A percentile compares a stretch with the other conserved stretches of the same genome.
These are phyloP conservation scores for Caenorhabditis sp. DNA, from an alignment of 2,888 invertebrate species.

Conservation along the genomic window DNA sequence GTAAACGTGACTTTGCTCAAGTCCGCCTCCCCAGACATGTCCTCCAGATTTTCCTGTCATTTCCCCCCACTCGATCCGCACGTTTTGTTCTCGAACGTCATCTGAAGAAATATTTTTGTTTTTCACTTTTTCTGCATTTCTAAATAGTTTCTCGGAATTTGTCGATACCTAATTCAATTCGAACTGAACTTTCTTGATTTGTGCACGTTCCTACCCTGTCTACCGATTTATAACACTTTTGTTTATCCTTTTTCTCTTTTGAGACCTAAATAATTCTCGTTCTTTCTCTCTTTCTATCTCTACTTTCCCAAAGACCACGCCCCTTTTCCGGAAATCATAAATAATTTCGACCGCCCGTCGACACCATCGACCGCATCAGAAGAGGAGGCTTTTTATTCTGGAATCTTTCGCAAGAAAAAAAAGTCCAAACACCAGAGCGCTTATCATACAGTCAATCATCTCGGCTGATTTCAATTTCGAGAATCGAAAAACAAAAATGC, in stretches of 20 bases:
- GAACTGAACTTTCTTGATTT: conserved; percentile 6
- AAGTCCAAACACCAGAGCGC: conserved; percentile 40
- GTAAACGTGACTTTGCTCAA: conserved; percentile 1
- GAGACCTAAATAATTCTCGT: background rate
- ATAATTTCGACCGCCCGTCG: conserved; percentile 47
- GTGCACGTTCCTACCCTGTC: conserved; percentile 5
- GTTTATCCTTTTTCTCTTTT: conserved; percentile 9
- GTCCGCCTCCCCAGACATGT: background rate
- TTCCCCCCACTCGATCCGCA: background rate
- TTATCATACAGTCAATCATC: conserved; percentile 26
- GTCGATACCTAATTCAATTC: conserved; percentile 7
- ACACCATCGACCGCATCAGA: conserved; percentile 43
- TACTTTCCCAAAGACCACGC: background rate
- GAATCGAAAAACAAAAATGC: conserved; percentile 47
- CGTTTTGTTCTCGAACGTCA: conserved; percentile 22
- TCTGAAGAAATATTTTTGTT: conserved; percentile 9
- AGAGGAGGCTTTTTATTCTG: conserved; percentile 32
- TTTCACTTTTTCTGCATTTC: conserved; percentile 21
- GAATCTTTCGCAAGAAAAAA: conserved; percentile 1
- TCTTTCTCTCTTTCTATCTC: conserved; percentile 5
- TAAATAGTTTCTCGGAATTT: conserved; percentile 23
- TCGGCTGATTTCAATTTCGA: background rate
- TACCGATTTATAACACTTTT: conserved; percentile 1
- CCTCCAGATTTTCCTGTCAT: conserved; percentile 6
- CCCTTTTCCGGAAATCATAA: conserved; percentile 41